These are phyloP conservation scores for Boulengeromyrus knoepffleri DNA, from an alignment of 2,113 vertebrate species.

Conservation along the genomic window DNA sequence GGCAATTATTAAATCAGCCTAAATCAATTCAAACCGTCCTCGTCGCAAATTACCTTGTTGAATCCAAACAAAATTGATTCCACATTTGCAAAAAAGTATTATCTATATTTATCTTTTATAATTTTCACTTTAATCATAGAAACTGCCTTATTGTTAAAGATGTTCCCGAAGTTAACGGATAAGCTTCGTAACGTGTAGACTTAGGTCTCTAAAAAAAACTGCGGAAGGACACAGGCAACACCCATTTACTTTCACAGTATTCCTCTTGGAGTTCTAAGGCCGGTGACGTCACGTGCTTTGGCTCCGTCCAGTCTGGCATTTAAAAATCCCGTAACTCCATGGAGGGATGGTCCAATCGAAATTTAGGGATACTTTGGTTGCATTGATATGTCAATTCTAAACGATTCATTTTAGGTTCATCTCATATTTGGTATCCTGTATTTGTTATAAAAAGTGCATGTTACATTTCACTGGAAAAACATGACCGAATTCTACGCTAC, in stretches of 20 bases:
- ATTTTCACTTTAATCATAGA: not conserved
- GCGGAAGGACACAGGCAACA: slow-evolving; percentile 35
- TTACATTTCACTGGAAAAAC: not conserved
- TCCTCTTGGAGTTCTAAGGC: slow-evolving; percentile 53
- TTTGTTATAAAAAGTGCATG: not conserved
- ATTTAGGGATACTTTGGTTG: not conserved
- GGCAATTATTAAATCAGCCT: not conserved
- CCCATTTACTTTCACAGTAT: slow-evolving; percentile 12
- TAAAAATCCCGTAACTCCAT: slow-evolving; percentile 15
- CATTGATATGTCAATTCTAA: not conserved
- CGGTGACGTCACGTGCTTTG: slow-evolving; percentile 59
- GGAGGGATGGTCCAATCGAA: not conserved
- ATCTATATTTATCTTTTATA: not conserved
- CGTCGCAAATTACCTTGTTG: not conserved
- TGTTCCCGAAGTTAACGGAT: not conserved
- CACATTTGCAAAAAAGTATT: not conserved
- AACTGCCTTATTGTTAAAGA: not conserved
- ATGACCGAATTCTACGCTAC: not conserved
- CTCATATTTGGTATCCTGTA: not conserved
- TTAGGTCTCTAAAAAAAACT: not conserved
- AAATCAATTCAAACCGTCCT: not conserved
- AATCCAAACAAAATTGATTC: not conserved
- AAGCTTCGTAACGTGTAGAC: not conserved
- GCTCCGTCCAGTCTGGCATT: slow-evolving; percentile 63
- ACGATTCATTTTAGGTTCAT: not conserved